phyloP scores from a whole-genome alignment of 2,797 vertebrate genomes.

The Sebastes wilsoni region DNA sequence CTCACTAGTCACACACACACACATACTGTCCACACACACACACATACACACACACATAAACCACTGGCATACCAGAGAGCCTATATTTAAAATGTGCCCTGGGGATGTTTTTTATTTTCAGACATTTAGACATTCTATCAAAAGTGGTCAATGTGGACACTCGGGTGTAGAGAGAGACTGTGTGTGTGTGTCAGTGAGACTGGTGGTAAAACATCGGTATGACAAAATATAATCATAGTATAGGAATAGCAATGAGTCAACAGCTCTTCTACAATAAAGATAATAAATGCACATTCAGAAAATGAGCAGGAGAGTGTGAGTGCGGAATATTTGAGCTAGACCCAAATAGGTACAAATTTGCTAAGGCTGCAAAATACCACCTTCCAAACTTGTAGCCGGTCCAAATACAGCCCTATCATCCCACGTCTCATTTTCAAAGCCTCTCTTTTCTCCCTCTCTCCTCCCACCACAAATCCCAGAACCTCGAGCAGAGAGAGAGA shows the following conservation, averaged over 20 bases:
- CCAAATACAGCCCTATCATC: conserved; percentile 79
- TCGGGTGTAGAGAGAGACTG: conserved; percentile 56
- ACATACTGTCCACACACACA: not conserved
- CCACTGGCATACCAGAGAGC: conserved; percentile 79
- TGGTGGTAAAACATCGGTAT: conserved; percentile 55
- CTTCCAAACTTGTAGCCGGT: conserved; percentile 70
- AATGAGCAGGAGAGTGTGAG: conserved; percentile 61
- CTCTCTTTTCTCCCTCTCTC: conserved; percentile 76
- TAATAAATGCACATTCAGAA: conserved; percentile 58
- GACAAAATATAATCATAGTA: conserved; percentile 54
- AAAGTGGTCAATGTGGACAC: conserved; percentile 68
- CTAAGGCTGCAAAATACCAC: conserved; percentile 79
- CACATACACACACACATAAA: conserved; percentile 58
- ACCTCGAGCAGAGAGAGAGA: conserved; percentile 55
- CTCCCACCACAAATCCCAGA: conserved; percentile 83
- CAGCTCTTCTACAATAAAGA: conserved; percentile 59
- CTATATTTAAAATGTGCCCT: conserved; percentile 80
- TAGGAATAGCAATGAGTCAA: conserved; percentile 54
- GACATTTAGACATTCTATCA: conserved; percentile 75
- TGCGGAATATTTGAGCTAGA: conserved; percentile 67
- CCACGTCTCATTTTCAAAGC: conserved; percentile 80
- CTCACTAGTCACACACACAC: conserved; percentile 37
- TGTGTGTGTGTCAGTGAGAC: conserved; percentile 2
- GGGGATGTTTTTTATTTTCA: conserved; percentile 74
- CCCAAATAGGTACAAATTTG: conserved; percentile 79